A percentile compares a stretch with the other conserved stretches of the same genome.
phyloP scores from a whole-genome alignment of 2,888 invertebrate species.

The Heliconius charithonia region DNA sequence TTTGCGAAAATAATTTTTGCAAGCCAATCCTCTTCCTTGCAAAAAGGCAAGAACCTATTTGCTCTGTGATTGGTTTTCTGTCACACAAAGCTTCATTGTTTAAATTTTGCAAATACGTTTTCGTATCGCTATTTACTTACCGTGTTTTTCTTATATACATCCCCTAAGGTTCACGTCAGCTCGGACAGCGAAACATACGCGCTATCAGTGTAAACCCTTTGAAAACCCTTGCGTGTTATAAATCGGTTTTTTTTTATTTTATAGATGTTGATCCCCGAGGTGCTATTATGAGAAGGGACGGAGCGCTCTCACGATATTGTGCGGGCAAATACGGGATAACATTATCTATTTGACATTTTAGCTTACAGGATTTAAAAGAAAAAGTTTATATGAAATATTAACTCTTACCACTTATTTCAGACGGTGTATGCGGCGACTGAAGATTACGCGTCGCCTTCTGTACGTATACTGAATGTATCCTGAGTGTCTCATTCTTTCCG shows the following conservation, averaged over 20 bases:
- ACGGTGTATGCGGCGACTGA: slow-evolving; percentile 62
- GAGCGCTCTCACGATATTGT: slow-evolving; percentile 77
- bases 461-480: slow-evolving; percentile 99
- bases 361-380: background rate
- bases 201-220: slow-evolving; percentile 77
- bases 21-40: slow-evolving; percentile 74
- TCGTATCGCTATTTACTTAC: slow-evolving; percentile 61
- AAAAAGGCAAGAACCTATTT: slow-evolving; percentile 49
- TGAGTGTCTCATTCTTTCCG: slow-evolving; percentile 98
- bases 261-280: slow-evolving; percentile 76
- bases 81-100: slow-evolving; percentile 68
- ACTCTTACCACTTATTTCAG: slow-evolving; percentile 46
- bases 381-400: slow-evolving; percentile 27
- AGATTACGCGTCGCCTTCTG: slow-evolving; percentile 92
- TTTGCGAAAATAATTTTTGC: slow-evolving; percentile 80
- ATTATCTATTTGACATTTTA: slow-evolving; percentile 21
- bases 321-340: slow-evolving; percentile 52
- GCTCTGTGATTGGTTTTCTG: slow-evolving; percentile 67
- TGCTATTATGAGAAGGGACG: slow-evolving; percentile 60
- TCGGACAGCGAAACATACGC: slow-evolving; percentile 67
- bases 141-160: slow-evolving; percentile 60
- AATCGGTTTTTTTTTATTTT: slow-evolving; percentile 82
- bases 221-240: slow-evolving; percentile 77
- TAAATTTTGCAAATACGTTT: slow-evolving; percentile 55
- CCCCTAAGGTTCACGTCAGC: slow-evolving; percentile 52